Conservation (phyloP, 2,113 vertebrate genomes). For the Nycticebus coucang region DNA sequence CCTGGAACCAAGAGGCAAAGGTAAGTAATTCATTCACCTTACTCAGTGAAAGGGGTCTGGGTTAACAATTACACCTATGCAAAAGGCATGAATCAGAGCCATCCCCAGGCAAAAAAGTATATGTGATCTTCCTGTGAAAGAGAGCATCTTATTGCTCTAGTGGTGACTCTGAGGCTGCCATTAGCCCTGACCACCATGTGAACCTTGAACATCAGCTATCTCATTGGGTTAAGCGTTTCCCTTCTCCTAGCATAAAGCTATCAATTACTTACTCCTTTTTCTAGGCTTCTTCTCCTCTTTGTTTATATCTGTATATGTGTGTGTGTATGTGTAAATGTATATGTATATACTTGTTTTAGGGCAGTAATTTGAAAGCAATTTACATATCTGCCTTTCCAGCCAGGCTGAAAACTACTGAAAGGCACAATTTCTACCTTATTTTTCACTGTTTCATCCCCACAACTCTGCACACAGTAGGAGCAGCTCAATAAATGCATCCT, state of each 20-base stretch:
- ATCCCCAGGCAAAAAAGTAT: rapidly evolving
- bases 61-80: too few species aligned
- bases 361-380: slow-evolving; percentile 8
- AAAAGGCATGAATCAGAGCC: neutral
- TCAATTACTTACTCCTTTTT: neutral
- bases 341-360: neutral
- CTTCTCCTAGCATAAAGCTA: neutral
- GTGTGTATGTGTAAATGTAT: neutral
- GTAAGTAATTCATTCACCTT: rapidly evolving
- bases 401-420: neutral
- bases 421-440: neutral
- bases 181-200: rapidly evolving
- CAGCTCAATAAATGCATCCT: neutral
- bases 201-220: neutral
- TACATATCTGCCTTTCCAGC: neutral
- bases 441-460: neutral
- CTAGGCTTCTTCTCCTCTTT: neutral
- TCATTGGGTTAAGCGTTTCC: neutral
- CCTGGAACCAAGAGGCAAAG: neutral
- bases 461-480: neutral
- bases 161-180: neutral
- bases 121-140: rapidly evolving
- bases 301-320: neutral
- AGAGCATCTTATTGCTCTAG: neutral
- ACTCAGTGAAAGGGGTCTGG: neutral